phyloP scores from a whole-genome alignment of 2,113 vertebrate species.

The Xiphias gladius region DNA sequence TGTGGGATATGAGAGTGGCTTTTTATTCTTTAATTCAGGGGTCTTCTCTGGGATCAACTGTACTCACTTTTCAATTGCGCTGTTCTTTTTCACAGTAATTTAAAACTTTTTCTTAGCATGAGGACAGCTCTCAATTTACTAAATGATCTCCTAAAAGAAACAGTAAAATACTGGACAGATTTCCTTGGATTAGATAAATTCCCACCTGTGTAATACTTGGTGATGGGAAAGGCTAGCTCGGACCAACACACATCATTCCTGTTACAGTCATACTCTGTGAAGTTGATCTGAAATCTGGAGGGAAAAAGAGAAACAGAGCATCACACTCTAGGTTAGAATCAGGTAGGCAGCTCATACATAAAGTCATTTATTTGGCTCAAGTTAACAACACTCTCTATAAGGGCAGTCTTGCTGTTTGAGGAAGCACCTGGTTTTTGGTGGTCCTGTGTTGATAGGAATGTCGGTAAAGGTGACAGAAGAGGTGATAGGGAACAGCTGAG shows the following conservation, averaged over 20 bases:
- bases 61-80: neutral
- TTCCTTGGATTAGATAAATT: neutral
- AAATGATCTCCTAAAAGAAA: neutral
- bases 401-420: neutral
- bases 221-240: conserved; percentile 91
- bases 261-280: conserved; percentile 94
- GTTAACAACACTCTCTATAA: neutral
- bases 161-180: conserved; percentile 6
- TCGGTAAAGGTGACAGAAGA: conserved; percentile 91
- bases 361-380: neutral
- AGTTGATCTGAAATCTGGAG: conserved; percentile 92
- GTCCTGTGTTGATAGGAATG: conserved; percentile 81
- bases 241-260: conserved; percentile 95
- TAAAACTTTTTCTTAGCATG: neutral
- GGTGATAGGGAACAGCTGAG: conserved; percentile 85
- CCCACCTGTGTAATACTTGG: conserved; percentile 91
- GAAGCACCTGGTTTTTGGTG: conserved; percentile 87
- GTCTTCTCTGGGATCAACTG: neutral
- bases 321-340: neutral
- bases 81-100: neutral
- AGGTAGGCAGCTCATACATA: conserved; percentile 1
- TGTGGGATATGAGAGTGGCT: neutral
- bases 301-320: neutral
- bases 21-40: neutral
- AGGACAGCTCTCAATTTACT: neutral